Evolutionary conservation across 2,888 invertebrate species (phyloP).

Genomic region (Maniola hyperantus): DNA sequence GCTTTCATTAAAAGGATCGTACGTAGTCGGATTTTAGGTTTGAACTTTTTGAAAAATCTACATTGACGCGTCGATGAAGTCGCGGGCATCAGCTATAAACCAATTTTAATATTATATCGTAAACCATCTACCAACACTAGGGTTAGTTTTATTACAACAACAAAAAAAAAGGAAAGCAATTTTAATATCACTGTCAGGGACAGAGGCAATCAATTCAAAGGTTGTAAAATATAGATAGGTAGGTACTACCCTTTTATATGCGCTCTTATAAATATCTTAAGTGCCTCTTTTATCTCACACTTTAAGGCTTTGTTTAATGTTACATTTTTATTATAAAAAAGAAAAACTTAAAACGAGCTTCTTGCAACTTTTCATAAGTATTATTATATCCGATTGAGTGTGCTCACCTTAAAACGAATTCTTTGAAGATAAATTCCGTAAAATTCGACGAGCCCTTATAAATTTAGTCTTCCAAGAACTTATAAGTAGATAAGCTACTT

Average conservation of each 20-base stretch:
- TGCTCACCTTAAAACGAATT: neutral
- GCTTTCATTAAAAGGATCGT: too few relatives aligned
- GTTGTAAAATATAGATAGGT: slow-evolving; percentile 13
- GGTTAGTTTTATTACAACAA: neutral
- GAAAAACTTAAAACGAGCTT: neutral
- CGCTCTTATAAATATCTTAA: slow-evolving; percentile 10
- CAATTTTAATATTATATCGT: neutral
- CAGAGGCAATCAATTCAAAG: slow-evolving; percentile 15
- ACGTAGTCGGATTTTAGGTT: too few relatives aligned
- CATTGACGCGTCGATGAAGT: too few relatives aligned
- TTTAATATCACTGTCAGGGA: slow-evolving; percentile 14
- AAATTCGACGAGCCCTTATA: neutral
- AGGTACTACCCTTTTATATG: slow-evolving; percentile 13
- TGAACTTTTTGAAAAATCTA: too few relatives aligned
- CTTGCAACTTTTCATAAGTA: slow-evolving; percentile 4
- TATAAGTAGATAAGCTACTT: too few relatives aligned
- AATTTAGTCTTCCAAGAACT: neutral
- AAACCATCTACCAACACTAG: neutral
- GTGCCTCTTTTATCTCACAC: slow-evolving; percentile 17
- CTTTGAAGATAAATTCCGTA: neutral
- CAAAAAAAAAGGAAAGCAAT: slow-evolving; percentile 3
- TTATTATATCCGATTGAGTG: neutral
- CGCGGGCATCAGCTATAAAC: too few relatives aligned
- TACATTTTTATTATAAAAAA: slow-evolving; percentile 15
- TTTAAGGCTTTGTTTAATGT: slow-evolving; percentile 17